Base-by-base conservation (phyloP, 2,888 invertebrate species). In the Macrosoma leucophasiata region DNA sequence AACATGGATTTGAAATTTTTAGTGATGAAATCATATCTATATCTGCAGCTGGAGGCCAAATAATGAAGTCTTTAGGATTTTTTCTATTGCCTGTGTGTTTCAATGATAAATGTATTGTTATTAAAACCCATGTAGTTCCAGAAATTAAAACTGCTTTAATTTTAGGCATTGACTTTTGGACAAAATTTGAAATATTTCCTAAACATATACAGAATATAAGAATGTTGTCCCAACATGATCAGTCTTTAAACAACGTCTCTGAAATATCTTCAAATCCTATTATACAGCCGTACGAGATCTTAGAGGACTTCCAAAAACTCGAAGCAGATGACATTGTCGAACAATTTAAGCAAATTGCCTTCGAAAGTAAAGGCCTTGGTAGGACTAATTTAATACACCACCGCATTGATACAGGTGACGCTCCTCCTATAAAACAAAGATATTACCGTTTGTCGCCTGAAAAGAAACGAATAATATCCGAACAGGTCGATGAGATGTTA, bases 391-490 rank as follows among this genome's bases (percentile, higher is more conserved):
- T 53, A 4, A 33, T 51, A 7, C 24, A 18, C 1, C 53, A 55
- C 27, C 21, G 10, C 1, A 55, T 52, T 8, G 41, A 52, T 29
- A 55, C 55, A 2, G 52, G 52, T 0, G 36, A 50, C 13, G 20
- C 41, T 4, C 4, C n/a, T 7, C 52, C 52, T 7, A 46, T 52
- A n/a, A 19, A 42, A 7, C 50, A 52, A 13, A 21, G 50, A 3
- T 41, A 36, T 14, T 46, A 46, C 18, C 10, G 43, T 1, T 25
- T 50, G 28, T 47, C 49, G 2, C 46, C 45, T 1, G 45, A 42
- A 24, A 47, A 47, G 25, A 41, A 42, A 25, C 17, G 31, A 4
- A 41, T 41, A 2, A 2, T 40, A 4, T 17, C 9, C n/a, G 35
- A 42, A 17, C 29, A 42, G 18, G 20, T 39, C 1, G 39, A 39